Base-by-base conservation (phyloP, 2,888 invertebrate species). In the Ephialtes manifestator region DNA sequence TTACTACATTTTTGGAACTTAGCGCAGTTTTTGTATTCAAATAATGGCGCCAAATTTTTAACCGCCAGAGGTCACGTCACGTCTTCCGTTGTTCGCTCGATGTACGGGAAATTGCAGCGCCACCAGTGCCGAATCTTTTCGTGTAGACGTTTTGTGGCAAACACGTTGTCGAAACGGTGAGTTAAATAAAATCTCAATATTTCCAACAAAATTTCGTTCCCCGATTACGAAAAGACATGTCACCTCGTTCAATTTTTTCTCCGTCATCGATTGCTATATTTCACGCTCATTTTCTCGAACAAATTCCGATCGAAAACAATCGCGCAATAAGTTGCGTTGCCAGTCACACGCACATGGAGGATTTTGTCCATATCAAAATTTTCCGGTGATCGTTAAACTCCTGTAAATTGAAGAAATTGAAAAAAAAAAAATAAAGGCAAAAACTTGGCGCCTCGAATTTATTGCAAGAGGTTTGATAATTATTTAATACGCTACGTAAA, bases 131-230 rank as follows among this genome's bases (percentile, higher is more conserved):
- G 53, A 84, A 76, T 83, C 90, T 88, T 89, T 89, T 87, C 84
- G 87, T 83, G 83, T 84, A 80, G 84, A 84, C 78, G 85, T 86
- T 89, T 90, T 90, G 90, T 92, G 91, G 92, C 90, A 89, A 91
- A 88, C 94, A 94, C 94, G 94, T 94, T 94, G 90, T 90, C 84
- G 78, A 83, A 88, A 85, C 90, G 89, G 94, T 94, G 90, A 93
- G 93, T 91, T n/a, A 35, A 82, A 71, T 71, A 70, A 67, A 86
- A 70, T 75, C 31, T 35, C 43, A 31, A 3, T 18, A 46, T 53
- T 80, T 48, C 11, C 31, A 1, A 10, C 4, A 24, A 20, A 76
- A 65, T 35, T 39, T 2, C 63, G 5, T 51, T 5, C 4, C 20
- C 53, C 48, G 13, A 20, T 7, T 58, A 65, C 11, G 3, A 10